Base-by-base conservation (phyloP, 2,113 vertebrate species). In the Ranitomeya imitator region DNA sequence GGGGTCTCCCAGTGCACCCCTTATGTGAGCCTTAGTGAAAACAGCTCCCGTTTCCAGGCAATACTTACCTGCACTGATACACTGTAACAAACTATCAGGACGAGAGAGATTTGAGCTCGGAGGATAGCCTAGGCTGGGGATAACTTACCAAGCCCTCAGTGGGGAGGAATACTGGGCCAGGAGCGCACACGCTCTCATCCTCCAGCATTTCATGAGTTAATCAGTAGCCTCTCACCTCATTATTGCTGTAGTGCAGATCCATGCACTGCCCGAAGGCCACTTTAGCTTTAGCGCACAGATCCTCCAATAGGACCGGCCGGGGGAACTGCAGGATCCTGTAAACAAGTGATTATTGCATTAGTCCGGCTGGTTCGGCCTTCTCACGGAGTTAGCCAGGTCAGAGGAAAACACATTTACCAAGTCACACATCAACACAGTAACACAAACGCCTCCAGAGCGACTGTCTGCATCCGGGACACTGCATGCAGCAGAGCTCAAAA, bases 181-280 rank as follows among this genome's bases (percentile, higher is more conserved):
- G 26, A 31, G 26, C 2, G 26, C 2, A 31, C 26, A 31, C 26
- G 23, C 16, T 10, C 18, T 63, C 19, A 13, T 57, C 8, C 12
- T 11, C 12, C 55, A 57, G 55, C 55, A 57, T 9, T 57, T 57
- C 55, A 13, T 9, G 12, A 5, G 37, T 45, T 45, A 45, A 45
- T 45, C 37, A 45, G 37, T 0, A 45, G 61, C 16, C 37, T 51
- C 9, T 52, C 94, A 99, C 98, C 97, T 99, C 98, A 3, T 99
- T 99, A 95, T 99, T 99, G 93, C 97, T 98, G 93, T 99, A 99
- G 95, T 99, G 97, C 84, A 99, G 97, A 92, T 98, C 97, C 98
- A 99, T 98, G 15, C 93, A 91, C 89, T 99, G 98, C 89, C 98
- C 98, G 91, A 99, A 99, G 85, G 97, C 98, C 92, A 96, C 93